Conservation (phyloP, 2,113 vertebrate genomes). For the Pungitius pungitius region DNA sequence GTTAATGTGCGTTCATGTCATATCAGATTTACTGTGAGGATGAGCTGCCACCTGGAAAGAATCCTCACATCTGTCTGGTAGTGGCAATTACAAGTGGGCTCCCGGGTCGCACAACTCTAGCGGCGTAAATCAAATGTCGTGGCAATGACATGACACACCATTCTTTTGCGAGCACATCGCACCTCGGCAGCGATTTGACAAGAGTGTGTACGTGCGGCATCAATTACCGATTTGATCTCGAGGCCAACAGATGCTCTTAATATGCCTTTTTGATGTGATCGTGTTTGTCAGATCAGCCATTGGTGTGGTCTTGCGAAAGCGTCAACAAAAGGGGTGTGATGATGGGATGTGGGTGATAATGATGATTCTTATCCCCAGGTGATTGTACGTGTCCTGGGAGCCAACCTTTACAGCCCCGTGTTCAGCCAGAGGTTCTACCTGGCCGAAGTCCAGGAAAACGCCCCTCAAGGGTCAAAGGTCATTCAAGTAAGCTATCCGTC, state of each 20-base stretch:
- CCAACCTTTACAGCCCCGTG: slow-evolving; percentile 94
- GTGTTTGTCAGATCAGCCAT: slow-evolving; percentile 29
- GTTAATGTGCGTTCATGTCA: slow-evolving; percentile 57
- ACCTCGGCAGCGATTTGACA: not conserved
- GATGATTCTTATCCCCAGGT: slow-evolving; percentile 72
- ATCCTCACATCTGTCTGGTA: slow-evolving; percentile 49
- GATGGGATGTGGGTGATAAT: not conserved
- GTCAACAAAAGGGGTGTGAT: slow-evolving; percentile 25
- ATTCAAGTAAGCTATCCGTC: slow-evolving; percentile 76
- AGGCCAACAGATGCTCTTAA: not conserved
- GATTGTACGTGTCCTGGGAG: slow-evolving; percentile 87
- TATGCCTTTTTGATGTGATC: slow-evolving; percentile 21
- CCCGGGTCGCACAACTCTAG: slow-evolving; percentile 4
- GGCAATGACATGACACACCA: not conserved
- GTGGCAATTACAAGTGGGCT: slow-evolving; percentile 48
- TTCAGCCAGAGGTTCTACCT: slow-evolving; percentile 93
- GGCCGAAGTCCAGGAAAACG: slow-evolving; percentile 91
- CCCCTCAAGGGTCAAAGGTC: slow-evolving; percentile 85
- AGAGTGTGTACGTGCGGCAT: not conserved
- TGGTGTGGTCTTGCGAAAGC: slow-evolving; percentile 10
- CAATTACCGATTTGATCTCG: slow-evolving; percentile 7
- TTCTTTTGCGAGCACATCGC: not conserved
- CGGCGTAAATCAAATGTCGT: not conserved
- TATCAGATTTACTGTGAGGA: slow-evolving; percentile 50
- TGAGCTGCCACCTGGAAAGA: slow-evolving; percentile 50